Conservation (phyloP, 2,113 vertebrate genomes). For the Vulpes vulpes region DNA sequence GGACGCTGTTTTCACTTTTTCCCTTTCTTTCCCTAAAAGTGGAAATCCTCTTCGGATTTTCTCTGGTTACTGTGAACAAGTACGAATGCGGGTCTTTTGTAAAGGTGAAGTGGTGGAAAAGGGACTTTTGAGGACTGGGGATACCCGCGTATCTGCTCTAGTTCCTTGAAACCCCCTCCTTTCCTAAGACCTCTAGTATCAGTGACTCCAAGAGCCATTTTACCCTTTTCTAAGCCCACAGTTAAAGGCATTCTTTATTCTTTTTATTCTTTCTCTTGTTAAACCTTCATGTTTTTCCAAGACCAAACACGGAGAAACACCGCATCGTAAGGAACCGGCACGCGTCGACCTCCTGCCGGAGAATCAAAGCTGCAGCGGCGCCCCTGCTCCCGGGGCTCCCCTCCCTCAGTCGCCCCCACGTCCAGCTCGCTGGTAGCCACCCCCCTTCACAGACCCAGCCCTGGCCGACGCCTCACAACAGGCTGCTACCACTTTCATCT, state of each 20-base stretch:
- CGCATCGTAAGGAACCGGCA: accelerated
- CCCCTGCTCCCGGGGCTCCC: accelerated
- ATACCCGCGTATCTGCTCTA: background rate
- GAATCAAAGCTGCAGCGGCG: background rate
- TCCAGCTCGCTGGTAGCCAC: background rate
- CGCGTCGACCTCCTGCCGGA: background rate
- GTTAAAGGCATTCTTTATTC: background rate
- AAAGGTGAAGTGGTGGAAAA: background rate
- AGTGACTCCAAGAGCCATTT: background rate
- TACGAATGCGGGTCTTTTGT: background rate
- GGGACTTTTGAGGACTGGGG: background rate
- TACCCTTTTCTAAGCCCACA: background rate
- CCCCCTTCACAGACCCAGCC: background rate
- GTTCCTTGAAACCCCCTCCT: background rate
- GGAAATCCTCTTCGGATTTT: background rate
- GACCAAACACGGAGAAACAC: background rate
- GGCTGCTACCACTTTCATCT: too few relatives aligned
- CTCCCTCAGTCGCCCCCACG: too few relatives aligned
- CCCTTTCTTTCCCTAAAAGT: background rate
- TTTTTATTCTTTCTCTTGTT: background rate
- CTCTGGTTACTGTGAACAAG: background rate
- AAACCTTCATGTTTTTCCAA: background rate
- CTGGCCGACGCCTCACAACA: too few relatives aligned
- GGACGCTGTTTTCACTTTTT: background rate
- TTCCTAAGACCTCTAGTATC: background rate